Evolutionary conservation across 1,140 invertebrate species (phyloP).

Genomic region (Saccostrea cuccullata): DNA sequence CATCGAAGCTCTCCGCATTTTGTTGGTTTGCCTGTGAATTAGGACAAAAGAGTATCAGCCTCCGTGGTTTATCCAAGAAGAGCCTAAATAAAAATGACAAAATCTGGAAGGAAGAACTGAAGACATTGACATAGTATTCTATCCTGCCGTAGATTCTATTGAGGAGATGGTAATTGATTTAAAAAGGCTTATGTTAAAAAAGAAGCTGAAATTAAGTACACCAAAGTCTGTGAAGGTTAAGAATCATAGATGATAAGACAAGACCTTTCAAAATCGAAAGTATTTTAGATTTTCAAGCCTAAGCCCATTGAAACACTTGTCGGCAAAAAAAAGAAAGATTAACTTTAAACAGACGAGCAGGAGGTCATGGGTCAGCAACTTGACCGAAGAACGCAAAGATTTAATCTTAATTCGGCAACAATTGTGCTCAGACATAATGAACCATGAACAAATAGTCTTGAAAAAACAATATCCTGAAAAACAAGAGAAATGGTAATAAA

Average conservation of each 20-base stretch:
- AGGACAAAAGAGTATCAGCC: slow-evolving; percentile 21
- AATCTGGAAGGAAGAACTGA: slow-evolving; percentile 33
- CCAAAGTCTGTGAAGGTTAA: too few relatives aligned
- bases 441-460: not conserved
- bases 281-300: not conserved
- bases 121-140: not conserved
- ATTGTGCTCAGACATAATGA: not conserved
- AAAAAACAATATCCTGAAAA: not conserved
- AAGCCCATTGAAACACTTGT: not conserved
- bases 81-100: slow-evolving; percentile 35
- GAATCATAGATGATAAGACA: too few relatives aligned
- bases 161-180: not conserved
- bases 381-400: too few relatives aligned
- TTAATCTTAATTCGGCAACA: too few relatives aligned
- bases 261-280: not conserved
- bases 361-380: too few relatives aligned
- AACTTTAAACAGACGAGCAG: not conserved
- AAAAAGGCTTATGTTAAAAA: not conserved
- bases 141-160: slow-evolving; percentile 10
- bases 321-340: not conserved
- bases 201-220: not conserved
- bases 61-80: slow-evolving; percentile 36
- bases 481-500: too few relatives aligned
- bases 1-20: slow-evolving; percentile 1
- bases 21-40: not conserved